Evolutionary conservation across 2,113 vertebrate genomes (phyloP).

Genomic region (Rattus norvegicus): GRCr8 NC_086022.1:57153001-57153500

Average conservation of each 20-base stretch:
- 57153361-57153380: background rate
- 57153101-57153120: constrained; percentile 47
- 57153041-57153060: constrained; percentile 58
- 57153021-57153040: constrained; percentile 35
- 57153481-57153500: background rate
- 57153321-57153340: background rate
- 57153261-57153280: constrained; percentile 35
- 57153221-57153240: constrained; percentile 64
- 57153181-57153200: constrained; percentile 65
- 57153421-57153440: background rate
- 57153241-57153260: constrained; percentile 54
- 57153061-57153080: constrained; percentile 70
- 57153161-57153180: constrained; percentile 37
- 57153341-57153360: background rate
- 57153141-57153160: constrained; percentile 1
- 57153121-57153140: constrained; percentile 26
- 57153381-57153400: background rate
- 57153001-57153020: background rate
- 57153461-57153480: background rate
- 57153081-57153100: constrained; percentile 76
- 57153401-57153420: constrained; percentile 37
- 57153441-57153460: background rate
- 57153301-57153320: background rate
- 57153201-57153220: constrained; percentile 70
- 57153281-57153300: background rate